Evolutionary conservation across 2,888 invertebrate species (phyloP).

Genomic region (Mimumesa dahlbomi): DNA sequence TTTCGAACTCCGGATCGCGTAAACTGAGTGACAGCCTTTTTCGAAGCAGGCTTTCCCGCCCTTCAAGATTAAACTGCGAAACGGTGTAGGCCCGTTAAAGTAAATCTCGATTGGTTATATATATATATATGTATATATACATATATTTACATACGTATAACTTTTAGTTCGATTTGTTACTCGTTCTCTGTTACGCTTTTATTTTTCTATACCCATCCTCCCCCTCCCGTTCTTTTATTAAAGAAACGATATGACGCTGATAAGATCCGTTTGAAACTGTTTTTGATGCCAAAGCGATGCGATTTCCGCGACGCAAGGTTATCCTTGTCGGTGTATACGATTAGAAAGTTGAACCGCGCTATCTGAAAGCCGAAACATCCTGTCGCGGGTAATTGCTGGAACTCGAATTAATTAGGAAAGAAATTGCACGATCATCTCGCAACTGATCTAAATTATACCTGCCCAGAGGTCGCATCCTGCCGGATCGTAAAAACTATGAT

Average conservation of each 20-base stretch:
- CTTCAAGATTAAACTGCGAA: slow-evolving; percentile 43
- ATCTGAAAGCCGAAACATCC: slow-evolving; percentile 56
- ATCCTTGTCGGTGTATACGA: slow-evolving; percentile 45
- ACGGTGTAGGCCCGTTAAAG: slow-evolving; percentile 43
- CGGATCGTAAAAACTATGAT: slow-evolving; percentile 23
- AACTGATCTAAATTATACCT: slow-evolving; percentile 52
- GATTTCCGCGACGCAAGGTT: slow-evolving; percentile 35
- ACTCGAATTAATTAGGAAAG: slow-evolving; percentile 58
- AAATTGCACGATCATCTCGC: slow-evolving; percentile 41
- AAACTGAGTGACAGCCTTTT: slow-evolving; percentile 64
- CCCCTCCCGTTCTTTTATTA: no score
- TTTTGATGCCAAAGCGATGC: slow-evolving; percentile 3
- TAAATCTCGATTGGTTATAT: slow-evolving; percentile 5
- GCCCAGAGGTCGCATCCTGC: slow-evolving; percentile 34
- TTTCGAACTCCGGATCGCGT: slow-evolving; percentile 50
- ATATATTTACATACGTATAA: no score
- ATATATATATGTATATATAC: no score
- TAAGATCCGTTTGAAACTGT: slow-evolving; percentile 3
- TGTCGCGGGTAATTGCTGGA: slow-evolving; percentile 48
- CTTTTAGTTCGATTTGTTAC: not conserved
- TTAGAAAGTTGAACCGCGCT: slow-evolving; percentile 60
- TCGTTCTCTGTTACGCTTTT: not conserved
- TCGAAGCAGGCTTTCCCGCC: slow-evolving; percentile 54
- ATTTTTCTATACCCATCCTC: no score
- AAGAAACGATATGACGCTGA: not conserved